Base-by-base conservation (phyloP, 2,888 invertebrate species). In the Blastobasis lacticolella region DNA sequence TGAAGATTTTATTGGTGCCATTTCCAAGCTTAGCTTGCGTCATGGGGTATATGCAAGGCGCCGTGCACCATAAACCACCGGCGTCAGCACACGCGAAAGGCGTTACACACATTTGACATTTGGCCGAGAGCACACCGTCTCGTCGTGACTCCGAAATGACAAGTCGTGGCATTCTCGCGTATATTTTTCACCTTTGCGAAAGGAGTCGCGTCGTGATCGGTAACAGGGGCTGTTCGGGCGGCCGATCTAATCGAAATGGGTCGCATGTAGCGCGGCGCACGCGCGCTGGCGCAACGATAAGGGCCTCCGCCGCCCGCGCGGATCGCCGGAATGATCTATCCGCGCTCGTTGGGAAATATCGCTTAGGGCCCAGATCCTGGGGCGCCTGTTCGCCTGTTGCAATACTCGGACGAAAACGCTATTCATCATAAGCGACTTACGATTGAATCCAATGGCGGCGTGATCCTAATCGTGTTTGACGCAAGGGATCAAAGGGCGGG, bases 101-200 rank as follows among this genome's bases (percentile, higher is more conserved):
- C 51, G 52, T 51, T 53, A 54, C 59, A 67, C 66, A 70, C 66
- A 64, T 65, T 72, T 78, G 85, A 78, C 86, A 85, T 86, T 87
- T 87, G 59, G 67, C 62, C 58, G 64, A 62, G 58, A 54, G 63
- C 68, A 62, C 55, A 55, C 57, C 45, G 61, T 81, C 88, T 57
- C 45, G 61, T 81, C 88, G 86, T 87, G 86, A 86, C 84, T 82
- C 57, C 70, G 62, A 80, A 87, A 87, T 86, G 84, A 83, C 85
- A 83, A 82, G 81, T 78, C 87, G 82, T 83, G 87, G 83, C 83
- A 85, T 88, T 85, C 85, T 76, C 85, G 72, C 23, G 71, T 69
- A 76, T 78, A 87, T 87, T 86, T 87, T 86, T 86, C 85, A 77
- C 82, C 79, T 85, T 86, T 85, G 69, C 82, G 81, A 81, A 81